Conservation (phyloP, 2,888 invertebrate species). For the Zhuqinia jingwanae region DNA sequence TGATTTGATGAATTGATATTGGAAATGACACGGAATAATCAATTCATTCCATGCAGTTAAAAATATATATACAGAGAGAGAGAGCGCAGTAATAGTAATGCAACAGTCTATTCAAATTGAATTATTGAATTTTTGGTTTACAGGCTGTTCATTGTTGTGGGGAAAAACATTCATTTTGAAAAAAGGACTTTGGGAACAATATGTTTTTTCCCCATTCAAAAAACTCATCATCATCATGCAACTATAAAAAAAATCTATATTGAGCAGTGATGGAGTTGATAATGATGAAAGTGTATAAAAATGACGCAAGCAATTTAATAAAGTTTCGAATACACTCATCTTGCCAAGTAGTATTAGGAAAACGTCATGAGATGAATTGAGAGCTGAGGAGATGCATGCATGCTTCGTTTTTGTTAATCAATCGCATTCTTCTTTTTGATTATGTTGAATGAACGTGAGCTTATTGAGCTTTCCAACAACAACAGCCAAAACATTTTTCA, state of each 20-base stretch:
- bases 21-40: conserved; percentile 7
- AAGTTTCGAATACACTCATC: conserved; percentile 55
- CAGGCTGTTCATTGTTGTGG: conserved; percentile 23
- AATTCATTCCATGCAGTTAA: background rate
- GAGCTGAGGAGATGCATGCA: too few relatives aligned
- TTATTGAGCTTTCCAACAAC: too few relatives aligned
- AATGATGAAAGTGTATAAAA: conserved; percentile 4
- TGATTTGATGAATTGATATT: conserved; percentile 37
- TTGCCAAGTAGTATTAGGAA: conserved; percentile 18
- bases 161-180: background rate
- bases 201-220: conserved; percentile 28
- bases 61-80: too few relatives aligned
- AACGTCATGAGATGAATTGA: conserved; percentile 25
- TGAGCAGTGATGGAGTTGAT: background rate
- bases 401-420: conserved; percentile 41
- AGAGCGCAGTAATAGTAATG: conserved; percentile 6
- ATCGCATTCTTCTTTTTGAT: conserved; percentile 37
- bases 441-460: background rate
- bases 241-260: too few relatives aligned
- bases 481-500: background rate
- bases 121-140: conserved; percentile 40
- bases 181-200: conserved; percentile 51
- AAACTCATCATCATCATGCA: background rate
- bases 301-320: conserved; percentile 53
- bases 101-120: conserved; percentile 52